Evolutionary conservation across 2,113 vertebrate species (phyloP), one percentile per base, ranked within the genome.

Genomic region (Cervus canadensis): DNA sequence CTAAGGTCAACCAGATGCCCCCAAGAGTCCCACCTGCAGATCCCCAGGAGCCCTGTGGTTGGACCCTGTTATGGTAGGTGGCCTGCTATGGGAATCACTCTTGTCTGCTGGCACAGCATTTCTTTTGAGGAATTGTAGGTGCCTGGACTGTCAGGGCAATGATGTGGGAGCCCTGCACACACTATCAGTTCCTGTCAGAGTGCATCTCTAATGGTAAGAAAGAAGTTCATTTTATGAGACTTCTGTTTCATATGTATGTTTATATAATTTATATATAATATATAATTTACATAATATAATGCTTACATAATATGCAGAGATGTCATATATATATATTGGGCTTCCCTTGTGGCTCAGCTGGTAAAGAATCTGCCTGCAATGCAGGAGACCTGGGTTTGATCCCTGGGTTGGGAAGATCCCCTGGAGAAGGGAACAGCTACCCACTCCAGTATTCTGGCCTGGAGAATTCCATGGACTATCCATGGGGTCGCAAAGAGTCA

Each of bases 171-270:
- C 6, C 19, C 52, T 60, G 4, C 16, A 76, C 1, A 78, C 0
- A 0, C 59, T 62, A n/a, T 15, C 11, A 8, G 21, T 78, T 45
- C 82, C 15, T 54, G 36, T 67, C 15, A 28, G 43, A 82, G 26
- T 25, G 43, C 50, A 36, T 81, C 45, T 60, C 13, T 81, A 87
- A 17, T 28, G 36, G 2, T 71, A 95, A 79, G 10, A 96, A 84
- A 52, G 52, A 76, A 28, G 4, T 81, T 95, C 64, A 21, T 28
- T 60, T 92, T 60, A 21, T 84, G 92, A 97, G 54, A 60, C 64
- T 67, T 94, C 59, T 36, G 15, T 48, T 86, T 87, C 13, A 79
- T 36, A 56, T 23, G 12, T 67, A 26, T 71, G 48, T 43, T 57
- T 85, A 67, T 54, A 28, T 62, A 56, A 83, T 56, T 60, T 88